A percentile compares a stretch with the other conserved stretches of the same genome.
Evolutionary conservation across 2,888 invertebrate species (phyloP).

Genomic region (Trimorus sp.): DNA sequence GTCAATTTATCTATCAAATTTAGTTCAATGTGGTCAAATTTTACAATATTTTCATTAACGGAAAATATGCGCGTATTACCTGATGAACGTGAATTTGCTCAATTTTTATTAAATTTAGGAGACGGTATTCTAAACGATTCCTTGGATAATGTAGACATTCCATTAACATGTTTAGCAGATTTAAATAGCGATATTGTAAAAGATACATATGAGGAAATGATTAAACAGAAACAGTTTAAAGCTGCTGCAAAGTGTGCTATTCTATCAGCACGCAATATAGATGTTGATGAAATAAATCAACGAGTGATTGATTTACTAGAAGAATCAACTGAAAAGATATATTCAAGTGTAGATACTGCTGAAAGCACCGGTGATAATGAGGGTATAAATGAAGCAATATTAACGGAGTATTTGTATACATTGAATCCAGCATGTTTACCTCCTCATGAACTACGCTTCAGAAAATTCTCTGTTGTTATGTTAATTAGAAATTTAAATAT

Average conservation of each 20-base stretch:
- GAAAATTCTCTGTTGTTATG: slow-evolving; percentile 28
- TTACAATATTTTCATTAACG: not conserved
- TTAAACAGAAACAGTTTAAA: slow-evolving; percentile 34
- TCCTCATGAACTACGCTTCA: slow-evolving; percentile 55
- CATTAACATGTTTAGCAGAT: slow-evolving; percentile 37
- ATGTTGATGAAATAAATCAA: slow-evolving; percentile 67
- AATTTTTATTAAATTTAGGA: slow-evolving; percentile 62
- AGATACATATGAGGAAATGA: not conserved
- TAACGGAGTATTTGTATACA: not conserved
- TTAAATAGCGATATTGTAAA: slow-evolving; percentile 40
- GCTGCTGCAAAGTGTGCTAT: slow-evolving; percentile 61
- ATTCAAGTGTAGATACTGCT: not conserved
- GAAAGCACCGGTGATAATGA: not conserved
- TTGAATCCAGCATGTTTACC: not conserved
- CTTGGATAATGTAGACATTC: slow-evolving; percentile 53
- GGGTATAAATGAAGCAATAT: not conserved
- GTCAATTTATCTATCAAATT: slow-evolving; percentile 28
- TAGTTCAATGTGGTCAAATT: not conserved
- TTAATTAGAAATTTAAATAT: slow-evolving; percentile 52
- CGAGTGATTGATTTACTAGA: slow-evolving; percentile 17
- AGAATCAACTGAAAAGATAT: slow-evolving; percentile 27
- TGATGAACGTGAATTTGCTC: slow-evolving; percentile 58
- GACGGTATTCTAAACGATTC: slow-evolving; percentile 56
- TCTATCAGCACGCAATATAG: slow-evolving; percentile 27
- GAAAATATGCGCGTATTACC: slow-evolving; percentile 51